Base-by-base conservation (phyloP, 2,888 invertebrate genomes). In the Spodoptera littoralis region DNA sequence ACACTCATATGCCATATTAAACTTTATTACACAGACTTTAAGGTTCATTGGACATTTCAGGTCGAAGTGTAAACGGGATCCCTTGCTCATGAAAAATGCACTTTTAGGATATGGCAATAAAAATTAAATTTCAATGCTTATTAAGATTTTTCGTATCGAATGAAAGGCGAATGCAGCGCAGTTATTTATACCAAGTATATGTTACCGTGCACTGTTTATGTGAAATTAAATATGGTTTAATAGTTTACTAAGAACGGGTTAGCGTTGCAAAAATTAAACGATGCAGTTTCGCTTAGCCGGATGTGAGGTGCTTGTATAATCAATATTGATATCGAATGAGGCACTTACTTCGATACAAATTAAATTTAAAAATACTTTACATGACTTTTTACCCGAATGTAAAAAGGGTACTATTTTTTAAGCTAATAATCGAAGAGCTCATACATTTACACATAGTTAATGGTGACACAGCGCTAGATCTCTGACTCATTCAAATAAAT, bases 211-310 rank as follows among this genome's bases (percentile, higher is more conserved):
- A 88, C 84, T 88, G 87, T 91, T 92, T 91, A 92, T 89, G 87
- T 85, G 87, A 88, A 92, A 90, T 92, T 91, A 91, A 92, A 91
- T 91, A 89, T 90, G 88, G 88, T 90, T 91, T 91, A 92, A 92
- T 91, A 91, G 92, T 91, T 91, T 90, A 90, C 88, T 88, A 82
- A 88, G 89, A 89, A 90, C 83, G 83, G 87, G 88, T 89, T 88
- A 85, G 57, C 80, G 77, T 83, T 76, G 83, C 79, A 83, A 87
- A 87, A 88, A 87, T 87, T 85, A 83, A 67, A 61, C 70, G 84
- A 78, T 80, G 80, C 80, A 78, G 82, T 85, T 85, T 86, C 80
- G 62, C 63, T 70, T 66, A 59, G 53, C 64, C 65, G 75, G 78
- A 80, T 65, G 65, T 67, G 48, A 68, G 65, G 59, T 62, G 70